These are phyloP conservation scores for Oophaga sylvatica DNA, from an alignment of 2,797 vertebrate species.

Conservation along the genomic window DNA sequence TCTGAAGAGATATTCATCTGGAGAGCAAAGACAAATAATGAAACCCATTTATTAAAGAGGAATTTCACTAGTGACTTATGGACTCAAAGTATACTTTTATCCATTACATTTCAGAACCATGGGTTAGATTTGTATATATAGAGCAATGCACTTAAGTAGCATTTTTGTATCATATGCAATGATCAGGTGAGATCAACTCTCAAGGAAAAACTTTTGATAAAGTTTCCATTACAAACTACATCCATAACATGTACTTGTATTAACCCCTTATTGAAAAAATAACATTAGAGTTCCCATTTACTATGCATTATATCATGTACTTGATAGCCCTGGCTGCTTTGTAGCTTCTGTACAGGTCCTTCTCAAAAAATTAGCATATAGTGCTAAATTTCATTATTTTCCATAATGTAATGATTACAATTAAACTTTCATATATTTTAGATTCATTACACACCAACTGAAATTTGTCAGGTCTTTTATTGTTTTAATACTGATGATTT, in stretches of 20 bases:
- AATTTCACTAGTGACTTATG: neutral
- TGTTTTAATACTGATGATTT: too few species aligned
- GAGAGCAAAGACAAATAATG: neutral
- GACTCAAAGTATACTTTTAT: neutral
- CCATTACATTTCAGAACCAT: neutral
- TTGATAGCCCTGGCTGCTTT: neutral
- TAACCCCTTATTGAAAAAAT: neutral
- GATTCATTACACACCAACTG: too few species aligned
- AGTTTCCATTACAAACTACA: neutral
- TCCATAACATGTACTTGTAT: neutral
- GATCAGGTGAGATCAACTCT: neutral
- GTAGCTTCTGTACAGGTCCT: neutral
- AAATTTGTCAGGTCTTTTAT: too few species aligned
- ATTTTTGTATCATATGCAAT: neutral
- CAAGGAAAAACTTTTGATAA: neutral
- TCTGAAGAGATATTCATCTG: neutral
- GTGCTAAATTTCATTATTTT: too few species aligned
- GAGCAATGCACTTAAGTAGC: neutral
- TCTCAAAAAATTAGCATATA: too few species aligned
- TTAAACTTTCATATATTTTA: too few species aligned
- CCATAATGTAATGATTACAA: too few species aligned
- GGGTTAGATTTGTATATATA: neutral
- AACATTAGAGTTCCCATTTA: neutral
- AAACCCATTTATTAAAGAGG: neutral
- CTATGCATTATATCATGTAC: neutral